Conservation (phyloP, 2,888 invertebrate species). For the Ellobium chinense region DNA sequence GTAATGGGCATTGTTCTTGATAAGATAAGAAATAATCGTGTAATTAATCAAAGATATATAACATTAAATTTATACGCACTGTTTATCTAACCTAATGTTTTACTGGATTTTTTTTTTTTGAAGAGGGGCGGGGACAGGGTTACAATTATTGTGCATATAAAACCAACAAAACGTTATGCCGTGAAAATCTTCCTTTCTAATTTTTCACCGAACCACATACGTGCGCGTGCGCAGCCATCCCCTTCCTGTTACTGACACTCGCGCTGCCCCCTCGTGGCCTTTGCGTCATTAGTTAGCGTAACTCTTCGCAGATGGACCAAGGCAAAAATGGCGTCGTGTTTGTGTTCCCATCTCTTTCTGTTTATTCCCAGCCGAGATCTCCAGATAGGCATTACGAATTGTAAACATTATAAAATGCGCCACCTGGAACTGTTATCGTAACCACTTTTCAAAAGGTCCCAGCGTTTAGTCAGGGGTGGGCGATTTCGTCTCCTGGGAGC, state of each 20-base stretch:
- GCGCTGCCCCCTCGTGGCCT: constrained; percentile 22
- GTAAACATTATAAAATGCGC: constrained; percentile 34
- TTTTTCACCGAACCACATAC: too few relatives aligned
- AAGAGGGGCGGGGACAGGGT: too few relatives aligned
- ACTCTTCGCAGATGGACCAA: constrained; percentile 28
- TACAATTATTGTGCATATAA: too few relatives aligned
- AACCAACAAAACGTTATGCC: too few relatives aligned
- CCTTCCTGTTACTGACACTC: constrained; percentile 15
- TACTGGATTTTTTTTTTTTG: too few relatives aligned
- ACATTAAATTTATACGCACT: too few relatives aligned
- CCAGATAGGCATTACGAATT: constrained; percentile 35
- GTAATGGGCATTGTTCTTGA: too few relatives aligned
- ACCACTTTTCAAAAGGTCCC: not conserved
- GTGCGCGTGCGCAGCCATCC: constrained; percentile 34
- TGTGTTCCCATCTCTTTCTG: constrained; percentile 10
- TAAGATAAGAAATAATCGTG: too few relatives aligned
- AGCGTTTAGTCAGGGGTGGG: constrained; percentile 3
- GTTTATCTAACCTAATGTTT: too few relatives aligned
- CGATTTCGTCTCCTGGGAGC: too few relatives aligned
- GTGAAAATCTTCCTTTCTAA: too few relatives aligned
- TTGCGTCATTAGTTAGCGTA: constrained; percentile 38
- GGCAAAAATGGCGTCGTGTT: constrained; percentile 30
- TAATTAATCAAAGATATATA: too few relatives aligned
- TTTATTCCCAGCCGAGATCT: constrained; percentile 13
- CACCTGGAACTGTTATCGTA: constrained; percentile 33